Percentiles rank a stretch among this genome's conserved stretches.
Conservation (phyloP, 2,888 invertebrate genomes). For the Eupithecia subumbrata region DNA sequence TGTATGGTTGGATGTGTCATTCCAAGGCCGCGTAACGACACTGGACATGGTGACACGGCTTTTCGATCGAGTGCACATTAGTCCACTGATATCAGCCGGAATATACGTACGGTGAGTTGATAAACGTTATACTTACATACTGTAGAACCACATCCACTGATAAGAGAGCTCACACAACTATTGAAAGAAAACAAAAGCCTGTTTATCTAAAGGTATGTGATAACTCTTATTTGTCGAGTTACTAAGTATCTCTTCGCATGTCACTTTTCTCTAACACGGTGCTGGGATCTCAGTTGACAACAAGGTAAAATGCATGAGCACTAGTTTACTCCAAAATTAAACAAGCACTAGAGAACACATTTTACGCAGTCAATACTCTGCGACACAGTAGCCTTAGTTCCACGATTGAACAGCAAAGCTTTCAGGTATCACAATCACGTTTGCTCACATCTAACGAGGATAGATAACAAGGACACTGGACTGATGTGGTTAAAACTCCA, state of each 20-base stretch:
- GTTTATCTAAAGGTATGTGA: not conserved
- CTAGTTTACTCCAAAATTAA: conserved; percentile 79
- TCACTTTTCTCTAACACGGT: conserved; percentile 64
- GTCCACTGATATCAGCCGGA: conserved; percentile 56
- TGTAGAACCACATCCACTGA: not conserved
- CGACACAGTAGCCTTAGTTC: conserved; percentile 66
- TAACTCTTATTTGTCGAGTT: conserved; percentile 29
- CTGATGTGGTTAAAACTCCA: conserved; percentile 77
- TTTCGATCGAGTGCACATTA: conserved; percentile 66
- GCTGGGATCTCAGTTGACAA: conserved; percentile 64
- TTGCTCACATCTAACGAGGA: conserved; percentile 69
- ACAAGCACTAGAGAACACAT: conserved; percentile 61
- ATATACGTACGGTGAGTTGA: conserved; percentile 70
- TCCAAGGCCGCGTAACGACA: conserved; percentile 72
- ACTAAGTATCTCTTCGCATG: conserved; percentile 57
- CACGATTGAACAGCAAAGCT: conserved; percentile 65
- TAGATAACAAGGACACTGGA: conserved; percentile 50
- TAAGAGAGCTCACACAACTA: conserved; percentile 23
- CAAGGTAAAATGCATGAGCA: conserved; percentile 75
- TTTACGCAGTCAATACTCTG: conserved; percentile 44
- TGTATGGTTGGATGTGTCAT: conserved; percentile 59
- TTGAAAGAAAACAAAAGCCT: not conserved
- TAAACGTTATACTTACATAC: conserved; percentile 38
- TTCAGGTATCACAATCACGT: conserved; percentile 65
- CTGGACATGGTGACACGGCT: conserved; percentile 56